Evolutionary conservation across 1,140 invertebrate species (phyloP).

Genomic region (Ceratina japonica): DNA sequence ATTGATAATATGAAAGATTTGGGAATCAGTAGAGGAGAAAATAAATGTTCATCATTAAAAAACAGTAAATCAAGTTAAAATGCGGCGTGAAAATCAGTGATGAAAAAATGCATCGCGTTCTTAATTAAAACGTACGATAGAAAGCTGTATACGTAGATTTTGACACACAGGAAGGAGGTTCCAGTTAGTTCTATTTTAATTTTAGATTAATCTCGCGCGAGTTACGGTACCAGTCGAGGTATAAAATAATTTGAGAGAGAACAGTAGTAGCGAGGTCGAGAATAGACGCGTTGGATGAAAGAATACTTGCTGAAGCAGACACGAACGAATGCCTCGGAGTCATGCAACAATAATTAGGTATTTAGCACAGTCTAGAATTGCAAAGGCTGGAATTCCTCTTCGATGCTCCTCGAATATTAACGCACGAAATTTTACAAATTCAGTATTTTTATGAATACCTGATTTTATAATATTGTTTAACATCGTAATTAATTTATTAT

Average conservation of each 20-base stretch:
- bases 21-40: background rate
- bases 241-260: background rate
- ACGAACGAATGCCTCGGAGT: slow-evolving; percentile 26
- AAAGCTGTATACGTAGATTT: no score
- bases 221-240: background rate
- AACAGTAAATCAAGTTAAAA: background rate
- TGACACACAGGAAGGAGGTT: background rate
- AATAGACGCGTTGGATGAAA: background rate
- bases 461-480: no score
- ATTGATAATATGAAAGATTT: no score
- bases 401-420: background rate
- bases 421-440: no score
- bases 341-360: slow-evolving; percentile 61
- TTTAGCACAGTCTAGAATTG: slow-evolving; percentile 54
- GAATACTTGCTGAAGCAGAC: background rate
- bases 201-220: background rate
- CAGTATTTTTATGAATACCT: no score
- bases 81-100: no score
- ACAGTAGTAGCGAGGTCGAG: background rate
- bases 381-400: slow-evolving; percentile 9
- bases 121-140: no score
- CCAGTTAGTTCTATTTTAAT: slow-evolving; percentile 1
- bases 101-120: no score
- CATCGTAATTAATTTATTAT: no score
- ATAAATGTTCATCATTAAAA: background rate